Conservation (phyloP, 2,888 invertebrate genomes). For the Pseudolycoriella hygida region DNA sequence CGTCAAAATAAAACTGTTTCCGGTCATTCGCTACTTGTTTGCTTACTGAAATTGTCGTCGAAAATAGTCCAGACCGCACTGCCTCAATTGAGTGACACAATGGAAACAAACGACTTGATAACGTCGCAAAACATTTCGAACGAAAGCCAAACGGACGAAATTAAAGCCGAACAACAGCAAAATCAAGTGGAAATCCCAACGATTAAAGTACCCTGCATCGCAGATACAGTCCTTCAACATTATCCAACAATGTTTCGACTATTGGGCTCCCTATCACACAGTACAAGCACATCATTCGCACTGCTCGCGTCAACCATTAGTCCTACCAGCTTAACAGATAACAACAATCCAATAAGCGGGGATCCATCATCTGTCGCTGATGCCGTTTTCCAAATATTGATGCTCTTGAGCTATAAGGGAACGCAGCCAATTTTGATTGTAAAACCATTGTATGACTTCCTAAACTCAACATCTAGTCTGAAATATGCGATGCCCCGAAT, state of each 20-base stretch:
- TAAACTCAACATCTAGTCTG: constrained; percentile 22
- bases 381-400: constrained; percentile 70
- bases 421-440: constrained; percentile 59
- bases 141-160: constrained; percentile 64
- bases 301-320: constrained; percentile 40
- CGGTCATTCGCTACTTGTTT: constrained; percentile 52
- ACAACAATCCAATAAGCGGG: constrained; percentile 20
- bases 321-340: constrained; percentile 21
- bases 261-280: constrained; percentile 61
- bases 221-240: constrained; percentile 62
- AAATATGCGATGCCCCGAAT: constrained; percentile 22
- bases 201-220: constrained; percentile 46
- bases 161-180: constrained; percentile 53
- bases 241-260: constrained; percentile 68
- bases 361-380: constrained; percentile 67
- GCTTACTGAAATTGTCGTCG: constrained; percentile 47
- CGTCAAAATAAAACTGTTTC: constrained; percentile 47
- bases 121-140: constrained; percentile 18
- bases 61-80: constrained; percentile 45
- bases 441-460: constrained; percentile 56
- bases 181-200: constrained; percentile 28
- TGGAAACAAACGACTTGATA: constrained; percentile 16
- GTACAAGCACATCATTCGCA: constrained; percentile 50
- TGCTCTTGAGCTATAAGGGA: constrained; percentile 57
- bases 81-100: constrained; percentile 16